Evolutionary conservation across 2,888 invertebrate species (phyloP).

Genomic region (Pyralis farinalis): DNA sequence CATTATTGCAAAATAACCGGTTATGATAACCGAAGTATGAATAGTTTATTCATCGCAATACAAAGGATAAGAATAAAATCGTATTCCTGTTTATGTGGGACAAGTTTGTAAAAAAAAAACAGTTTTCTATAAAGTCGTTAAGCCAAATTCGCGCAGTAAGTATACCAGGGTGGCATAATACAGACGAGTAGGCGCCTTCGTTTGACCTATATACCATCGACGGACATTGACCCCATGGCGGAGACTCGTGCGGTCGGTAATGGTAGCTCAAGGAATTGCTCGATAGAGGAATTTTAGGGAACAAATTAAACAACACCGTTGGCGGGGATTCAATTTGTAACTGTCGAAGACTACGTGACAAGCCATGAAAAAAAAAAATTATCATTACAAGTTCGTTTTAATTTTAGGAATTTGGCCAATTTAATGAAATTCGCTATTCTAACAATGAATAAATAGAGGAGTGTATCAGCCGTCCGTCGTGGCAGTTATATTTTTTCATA

Average conservation of each 20-base stretch:
- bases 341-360: background rate
- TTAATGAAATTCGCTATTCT: too few relatives aligned
- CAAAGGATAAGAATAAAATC: slow-evolving; percentile 35
- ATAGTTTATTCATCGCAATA: slow-evolving; percentile 23
- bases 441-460: too few relatives aligned
- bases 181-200: slow-evolving; percentile 71
- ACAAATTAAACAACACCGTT: slow-evolving; percentile 12
- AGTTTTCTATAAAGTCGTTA: slow-evolving; percentile 39
- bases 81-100: slow-evolving; percentile 40
- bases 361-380: too few relatives aligned
- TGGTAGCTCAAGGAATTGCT: slow-evolving; percentile 39
- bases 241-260: slow-evolving; percentile 44
- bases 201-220: slow-evolving; percentile 70
- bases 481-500: too few relatives aligned
- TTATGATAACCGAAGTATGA: slow-evolving; percentile 30
- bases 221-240: slow-evolving; percentile 67
- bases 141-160: slow-evolving; percentile 42
- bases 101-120: slow-evolving; percentile 30
- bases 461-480: too few relatives aligned
- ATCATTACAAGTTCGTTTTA: too few relatives aligned
- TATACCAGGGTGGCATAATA: slow-evolving; percentile 59
- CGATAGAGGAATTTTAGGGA: slow-evolving; percentile 20
- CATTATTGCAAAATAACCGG: slow-evolving; percentile 48
- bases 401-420: too few relatives aligned
- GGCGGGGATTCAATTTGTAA: background rate